Base-by-base conservation (phyloP, 2,888 invertebrate species). In the Drosophila hamatofila region DNA sequence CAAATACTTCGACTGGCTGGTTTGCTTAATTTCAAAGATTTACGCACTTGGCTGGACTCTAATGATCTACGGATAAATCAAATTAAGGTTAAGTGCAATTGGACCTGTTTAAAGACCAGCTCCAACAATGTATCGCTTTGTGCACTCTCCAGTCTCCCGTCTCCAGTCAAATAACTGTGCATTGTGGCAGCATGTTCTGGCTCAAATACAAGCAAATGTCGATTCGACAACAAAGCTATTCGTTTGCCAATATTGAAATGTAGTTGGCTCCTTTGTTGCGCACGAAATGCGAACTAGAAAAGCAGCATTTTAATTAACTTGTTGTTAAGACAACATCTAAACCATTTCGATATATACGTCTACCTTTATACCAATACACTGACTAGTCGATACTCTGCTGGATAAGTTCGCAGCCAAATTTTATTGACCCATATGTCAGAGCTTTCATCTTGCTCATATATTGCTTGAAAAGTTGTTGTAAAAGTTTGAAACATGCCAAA, bases 401-500 rank as follows among this genome's bases (percentile, higher is more conserved):
- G 21, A 12, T 33, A 4, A 51, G 11, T 7, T 44, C 2, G 8
- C 16, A 37, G 35, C 6, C 9, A 37, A n/a, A 25, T n/a, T 25
- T 21, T 21, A 44, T 66, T 46, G 44, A 55, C 55, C 61, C 61
- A 61, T n/a, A 44, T 54, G 37, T 51, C 62, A 51, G 35, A 35
- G 33, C 21, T 12, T 35, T 62, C 23, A 69, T 27, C 41, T 37
- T 70, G 55, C 58, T 72, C 46, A 55, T 61, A 35, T 57, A 55
- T 44, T 41, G 63, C 35, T 58, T 23, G 44, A 57, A 37, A 85
- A 83, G 56, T 75, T 75, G 16, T 65, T 56, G 14, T 21, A n/a
- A 18, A 52, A 48, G 48, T 60, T 46, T 52, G 58, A 52, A 80
- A 73, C 66, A 67, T 67, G 71, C 66, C 79, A 73, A 76, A 64